Evolutionary conservation across 2,888 invertebrate genomes (phyloP), one percentile per base, ranked within the genome.

Genomic region (Yponomeuta evonymella): DNA sequence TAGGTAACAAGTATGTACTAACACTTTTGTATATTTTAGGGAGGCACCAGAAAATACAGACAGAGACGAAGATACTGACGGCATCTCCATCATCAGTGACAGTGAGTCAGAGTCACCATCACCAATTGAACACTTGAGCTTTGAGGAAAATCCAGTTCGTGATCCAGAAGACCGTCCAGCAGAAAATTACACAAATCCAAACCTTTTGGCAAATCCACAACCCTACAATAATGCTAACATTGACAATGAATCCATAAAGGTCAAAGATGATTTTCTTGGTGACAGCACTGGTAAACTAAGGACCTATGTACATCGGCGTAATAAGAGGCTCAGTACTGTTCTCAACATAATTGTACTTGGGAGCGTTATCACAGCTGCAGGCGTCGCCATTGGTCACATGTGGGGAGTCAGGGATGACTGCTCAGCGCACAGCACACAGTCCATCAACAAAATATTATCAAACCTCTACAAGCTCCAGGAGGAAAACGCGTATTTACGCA

Each of bases 51-150:
- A 83, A 48, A 78, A 77, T 71, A 74, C 77, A 72, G 91, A 92
- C 69, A 90, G 87, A 78, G 93, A 92, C 81, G 90, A 90, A 74
- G 93, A 93, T 73, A 93, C 92, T 48, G 93, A 93, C 81, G 92
- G 92, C 1, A 92, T 93, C 79, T 92, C 92, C 65, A 87, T 93
- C 71, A 93, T 93, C 70, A 92, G 87, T 74, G 92, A 93, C 75
- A 91, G 92, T 77, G 92, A 93, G 70, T 84, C 85, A 67, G 92
- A 92, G 74, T 81, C 81, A 72, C 74, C 78, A 11, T 72, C 79
- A 71, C 81, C 82, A n/a, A 83, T 81, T 76, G 85, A 87, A 72
- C 71, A 67, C 63, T 72, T 80, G 15, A 78, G 74, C 72, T 81
- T 78, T 75, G 80, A 84, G 67, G 79, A 78, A 48, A 51, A 64